Evolutionary conservation across 2,113 vertebrate species (phyloP), one percentile per base, ranked within the genome.

Genomic region (Orcinus orca): DNA sequence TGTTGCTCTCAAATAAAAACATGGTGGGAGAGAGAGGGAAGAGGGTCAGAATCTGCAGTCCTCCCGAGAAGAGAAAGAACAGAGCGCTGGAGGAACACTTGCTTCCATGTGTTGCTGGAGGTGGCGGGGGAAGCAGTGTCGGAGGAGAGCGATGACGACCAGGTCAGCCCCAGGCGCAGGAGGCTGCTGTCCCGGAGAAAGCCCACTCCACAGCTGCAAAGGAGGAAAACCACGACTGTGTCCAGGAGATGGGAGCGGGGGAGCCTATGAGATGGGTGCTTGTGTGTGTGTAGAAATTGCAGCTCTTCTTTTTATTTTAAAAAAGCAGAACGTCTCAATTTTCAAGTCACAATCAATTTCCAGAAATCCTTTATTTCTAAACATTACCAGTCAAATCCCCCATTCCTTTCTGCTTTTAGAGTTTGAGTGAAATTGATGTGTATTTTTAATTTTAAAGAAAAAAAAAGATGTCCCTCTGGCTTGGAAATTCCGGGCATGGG

Each of bases 381-480:
- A 77, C 90, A 92, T 89, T 79, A 77, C 60, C 85, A 86, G 74
- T 80, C 93, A 97, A 89, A 84, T 70, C 83, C 25, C 93, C 80
- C 93, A 55, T 97, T 96, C 80, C 83, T 97, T 97, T 95, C 50
- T 95, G 93, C 87, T 93, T 97, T 98, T 97, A 98, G 96, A 98
- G 97, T 98, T 98, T 97, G 97, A 98, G 96, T 97, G 93, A 98
- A 96, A 98, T 96, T 97, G 97, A 96, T 98, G 93, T 96, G 84
- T 97, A 88, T 88, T 97, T 93, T 98, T 94, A 89, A 94, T 96
- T 96, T 97, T 96, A 95, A 96, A 98, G 84, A 33, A 76, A 60
- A 97, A 96, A 82, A 60, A 96, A 97, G 82, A 31, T 79, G 23
- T 92, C 41, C 25, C 44, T 23, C 83, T 93, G 86, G 53, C 18